Base-by-base conservation (phyloP, 2,113 vertebrate genomes). In the Lethenteron reissneri region DNA sequence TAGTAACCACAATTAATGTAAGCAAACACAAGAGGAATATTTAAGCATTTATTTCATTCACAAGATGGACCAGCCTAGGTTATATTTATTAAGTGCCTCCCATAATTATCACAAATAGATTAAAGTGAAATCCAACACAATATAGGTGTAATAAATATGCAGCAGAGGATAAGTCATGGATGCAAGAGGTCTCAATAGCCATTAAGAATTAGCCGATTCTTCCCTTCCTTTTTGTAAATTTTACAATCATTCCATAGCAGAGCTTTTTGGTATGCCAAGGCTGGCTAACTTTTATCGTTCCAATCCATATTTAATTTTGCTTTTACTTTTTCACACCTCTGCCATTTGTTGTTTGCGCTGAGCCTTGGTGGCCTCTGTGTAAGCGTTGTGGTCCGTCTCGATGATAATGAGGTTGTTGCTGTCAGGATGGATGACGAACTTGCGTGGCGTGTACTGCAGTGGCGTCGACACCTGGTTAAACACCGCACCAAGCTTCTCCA, bases 271-370 rank as follows among this genome's bases (percentile, higher is more conserved):
- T 41, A 41, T 41, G 41, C 41, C 41, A 41, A 41, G 41, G 41
- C 5, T 41, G 41, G 41, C 41, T 41, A 5, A 41, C 41, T 41
- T 41, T 41, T 41, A 41, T 41, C 41, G 41, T 5, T 41, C 41
- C 41, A 41, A 41, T 41, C 41, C 41, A 41, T 41, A 41, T 41
- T 41, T 41, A 41, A 41, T 41, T 41, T 41, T 41, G 41, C 5
- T 41, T 41, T 41, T 41, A 41, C 41, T 41, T 41, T 41, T 41
- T 41, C 41, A 5, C 41, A 41, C 94, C 90, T 99, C 94, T 1
- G 94, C 92, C 94, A 97, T 99, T 73, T 97, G 92, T 74, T 99
- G 94, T 80, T 99, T 99, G 73, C 94, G 83, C 78, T 99, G 94
- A 19, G 94, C 92, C 78, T 99, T 99, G 58, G 92, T 97, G 15